Evolutionary conservation across 2,888 invertebrate genomes (phyloP).

Genomic region (Apantesis nais): DNA sequence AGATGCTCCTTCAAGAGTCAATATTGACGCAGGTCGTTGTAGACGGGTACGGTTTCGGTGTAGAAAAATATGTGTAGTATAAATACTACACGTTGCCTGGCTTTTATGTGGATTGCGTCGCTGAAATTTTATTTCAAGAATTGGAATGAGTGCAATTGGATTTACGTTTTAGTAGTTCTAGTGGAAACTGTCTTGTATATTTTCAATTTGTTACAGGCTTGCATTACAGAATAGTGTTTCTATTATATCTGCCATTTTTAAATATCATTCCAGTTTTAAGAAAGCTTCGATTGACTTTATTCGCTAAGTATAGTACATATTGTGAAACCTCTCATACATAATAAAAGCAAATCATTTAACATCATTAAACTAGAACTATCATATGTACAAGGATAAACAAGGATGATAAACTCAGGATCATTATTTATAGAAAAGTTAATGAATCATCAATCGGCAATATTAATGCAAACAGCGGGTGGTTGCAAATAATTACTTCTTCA

Average conservation of each 20-base stretch:
- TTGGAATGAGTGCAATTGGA: slow-evolving; percentile 25
- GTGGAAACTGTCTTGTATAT: background rate
- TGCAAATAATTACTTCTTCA: slow-evolving; percentile 4
- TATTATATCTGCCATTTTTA: background rate
- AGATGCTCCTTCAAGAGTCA: slow-evolving; percentile 74
- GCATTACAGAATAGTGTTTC: background rate
- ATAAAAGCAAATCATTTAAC: background rate
- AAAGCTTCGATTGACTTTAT: background rate
- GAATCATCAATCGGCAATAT: slow-evolving; percentile 3
- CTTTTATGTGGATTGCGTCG: slow-evolving; percentile 41
- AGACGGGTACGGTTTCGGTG: slow-evolving; percentile 40
- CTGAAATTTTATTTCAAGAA: slow-evolving; percentile 36
- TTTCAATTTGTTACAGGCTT: background rate
- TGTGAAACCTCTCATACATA: background rate
- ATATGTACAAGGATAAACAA: background rate
- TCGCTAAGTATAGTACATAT: no score
- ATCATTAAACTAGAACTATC: background rate
- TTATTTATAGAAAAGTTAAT: slow-evolving; percentile 2
- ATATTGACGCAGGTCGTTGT: slow-evolving; percentile 70
- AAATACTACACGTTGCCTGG: slow-evolving; percentile 29
- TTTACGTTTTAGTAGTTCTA: slow-evolving; percentile 5
- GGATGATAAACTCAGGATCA: background rate
- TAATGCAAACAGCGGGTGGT: background rate
- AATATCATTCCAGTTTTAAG: background rate
- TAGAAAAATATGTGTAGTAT: slow-evolving; percentile 41